Evolutionary conservation across 2,888 invertebrate species (phyloP).

Genomic region (Drosophila mimica): DNA sequence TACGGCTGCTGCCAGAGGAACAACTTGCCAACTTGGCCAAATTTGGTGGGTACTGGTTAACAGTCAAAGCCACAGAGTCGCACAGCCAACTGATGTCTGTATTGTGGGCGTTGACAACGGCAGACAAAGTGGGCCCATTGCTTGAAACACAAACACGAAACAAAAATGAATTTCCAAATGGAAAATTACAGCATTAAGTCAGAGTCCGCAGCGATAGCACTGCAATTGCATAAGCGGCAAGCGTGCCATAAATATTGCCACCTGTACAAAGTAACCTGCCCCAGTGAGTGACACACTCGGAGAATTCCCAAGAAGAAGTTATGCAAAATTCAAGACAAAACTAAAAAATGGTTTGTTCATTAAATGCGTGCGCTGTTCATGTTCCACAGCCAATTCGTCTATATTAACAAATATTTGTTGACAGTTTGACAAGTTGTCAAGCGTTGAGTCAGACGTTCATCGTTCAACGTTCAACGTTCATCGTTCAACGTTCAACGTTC

Average conservation of each 20-base stretch:
- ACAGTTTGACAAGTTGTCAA: conserved; percentile 38
- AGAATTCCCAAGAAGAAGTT: conserved; percentile 48
- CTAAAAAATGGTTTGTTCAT: conserved; percentile 29
- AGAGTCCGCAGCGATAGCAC: conserved; percentile 23
- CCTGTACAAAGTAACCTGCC: not conserved
- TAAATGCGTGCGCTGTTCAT: conserved; percentile 40
- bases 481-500: no score
- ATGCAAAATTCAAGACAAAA: conserved; percentile 51
- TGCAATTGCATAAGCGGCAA: conserved; percentile 54
- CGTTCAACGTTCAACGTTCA: not conserved
- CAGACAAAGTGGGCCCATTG: conserved; percentile 44
- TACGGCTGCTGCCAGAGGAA: conserved; percentile 18
- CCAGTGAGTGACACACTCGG: conserved; percentile 37
- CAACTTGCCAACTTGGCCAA: conserved; percentile 33
- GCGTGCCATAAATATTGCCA: conserved; percentile 49
- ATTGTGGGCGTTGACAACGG: conserved; percentile 35
- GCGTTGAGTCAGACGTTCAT: conserved; percentile 41
- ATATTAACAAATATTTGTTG: conserved; percentile 44
- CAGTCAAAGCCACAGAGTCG: conserved; percentile 11
- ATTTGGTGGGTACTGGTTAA: conserved; percentile 41
- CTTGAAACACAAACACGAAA: conserved; percentile 6
- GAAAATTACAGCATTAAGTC: conserved; percentile 48
- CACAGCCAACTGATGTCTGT: conserved; percentile 7
- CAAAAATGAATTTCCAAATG: conserved; percentile 24
- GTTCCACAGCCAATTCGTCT: conserved; percentile 35